Evolutionary conservation across 2,113 vertebrate genomes (phyloP).

Genomic region (Arvicanthis niloticus): DNA sequence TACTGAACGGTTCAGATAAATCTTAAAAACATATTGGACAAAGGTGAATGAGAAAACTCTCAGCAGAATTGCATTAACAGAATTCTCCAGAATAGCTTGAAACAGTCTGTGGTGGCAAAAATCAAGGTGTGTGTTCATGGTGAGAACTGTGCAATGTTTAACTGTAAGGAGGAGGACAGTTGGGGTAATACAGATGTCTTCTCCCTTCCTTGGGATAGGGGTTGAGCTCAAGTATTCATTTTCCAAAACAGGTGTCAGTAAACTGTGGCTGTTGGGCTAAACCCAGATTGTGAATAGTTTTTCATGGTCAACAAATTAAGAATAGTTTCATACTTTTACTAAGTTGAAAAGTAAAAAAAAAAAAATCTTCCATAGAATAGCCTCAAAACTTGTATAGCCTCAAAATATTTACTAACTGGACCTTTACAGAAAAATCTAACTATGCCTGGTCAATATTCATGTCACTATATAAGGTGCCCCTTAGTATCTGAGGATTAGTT

Average conservation of each 20-base stretch:
- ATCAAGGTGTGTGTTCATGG: not conserved
- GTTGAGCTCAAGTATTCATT: not conserved
- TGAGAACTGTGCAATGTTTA: not conserved
- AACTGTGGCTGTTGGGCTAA: not conserved
- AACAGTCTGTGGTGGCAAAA: not conserved
- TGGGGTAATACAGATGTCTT: not conserved
- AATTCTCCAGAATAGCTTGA: not conserved
- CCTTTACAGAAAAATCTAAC: not conserved
- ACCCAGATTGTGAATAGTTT: not conserved
- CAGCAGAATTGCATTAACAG: not conserved
- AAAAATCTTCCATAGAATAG: not conserved
- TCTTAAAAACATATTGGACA: not conserved
- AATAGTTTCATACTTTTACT: not conserved
- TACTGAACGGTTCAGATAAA: not conserved
- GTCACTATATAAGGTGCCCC: not conserved
- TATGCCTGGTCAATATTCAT: not conserved
- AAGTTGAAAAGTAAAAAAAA: not conserved
- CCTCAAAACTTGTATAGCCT: not conserved
- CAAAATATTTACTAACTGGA: not conserved
- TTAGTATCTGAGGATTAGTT: not conserved
- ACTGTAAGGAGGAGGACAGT: not conserved
- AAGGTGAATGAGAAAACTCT: not conserved
- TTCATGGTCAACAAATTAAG: not conserved
- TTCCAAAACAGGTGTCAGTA: not conserved
- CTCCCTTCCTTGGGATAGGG: not conserved